A percentile compares a stretch with the other conserved stretches of the same genome.
Conservation (phyloP, 2,888 invertebrate species). For the Eupithecia vulgata region DNA sequence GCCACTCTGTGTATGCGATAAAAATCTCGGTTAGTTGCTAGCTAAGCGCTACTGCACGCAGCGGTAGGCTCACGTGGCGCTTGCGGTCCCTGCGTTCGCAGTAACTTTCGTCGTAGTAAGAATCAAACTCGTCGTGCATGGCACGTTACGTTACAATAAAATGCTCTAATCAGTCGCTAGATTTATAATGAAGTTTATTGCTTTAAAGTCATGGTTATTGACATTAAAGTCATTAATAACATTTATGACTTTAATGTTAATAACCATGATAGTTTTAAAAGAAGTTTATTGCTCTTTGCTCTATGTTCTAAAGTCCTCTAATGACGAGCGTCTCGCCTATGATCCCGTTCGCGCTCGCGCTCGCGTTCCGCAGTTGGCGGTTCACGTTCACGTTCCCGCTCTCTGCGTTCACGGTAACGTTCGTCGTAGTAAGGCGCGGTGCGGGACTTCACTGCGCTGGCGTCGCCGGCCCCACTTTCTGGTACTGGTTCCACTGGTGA, state of each 20-base stretch:
- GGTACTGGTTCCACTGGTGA: constrained; percentile 83
- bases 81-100: constrained; percentile 83
- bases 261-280: too few relatives aligned
- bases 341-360: constrained; percentile 74
- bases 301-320: constrained; percentile 25
- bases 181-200: neutral
- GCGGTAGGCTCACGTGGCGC: constrained; percentile 76
- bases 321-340: constrained; percentile 65
- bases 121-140: constrained; percentile 44
- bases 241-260: too few relatives aligned
- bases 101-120: constrained; percentile 95
- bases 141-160: neutral
- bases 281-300: neutral
- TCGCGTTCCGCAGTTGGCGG: constrained; percentile 84
- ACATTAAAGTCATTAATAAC: too few relatives aligned
- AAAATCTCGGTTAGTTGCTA: neutral
- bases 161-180: neutral
- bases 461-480: constrained; percentile 76
- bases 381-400: constrained; percentile 72
- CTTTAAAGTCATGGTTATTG: too few relatives aligned
- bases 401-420: constrained; percentile 89
- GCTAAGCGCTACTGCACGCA: constrained; percentile 79
- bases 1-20: neutral
- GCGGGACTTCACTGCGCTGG: constrained; percentile 82
- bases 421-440: constrained; percentile 92